Evolutionary conservation across 2,797 vertebrate species (phyloP).

Genomic region (Lepus oiostolus): DNA sequence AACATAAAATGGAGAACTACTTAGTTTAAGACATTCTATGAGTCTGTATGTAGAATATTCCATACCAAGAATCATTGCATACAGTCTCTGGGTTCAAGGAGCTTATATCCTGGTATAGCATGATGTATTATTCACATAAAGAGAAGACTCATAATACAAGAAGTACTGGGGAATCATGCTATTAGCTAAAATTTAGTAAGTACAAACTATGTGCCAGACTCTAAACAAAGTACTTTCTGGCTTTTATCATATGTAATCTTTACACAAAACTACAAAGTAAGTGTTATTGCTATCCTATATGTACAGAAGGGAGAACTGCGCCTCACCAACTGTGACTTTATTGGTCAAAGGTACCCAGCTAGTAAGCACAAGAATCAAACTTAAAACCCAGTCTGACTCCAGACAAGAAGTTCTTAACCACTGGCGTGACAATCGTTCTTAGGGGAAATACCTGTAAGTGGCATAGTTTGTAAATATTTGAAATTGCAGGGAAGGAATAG

Average conservation of each 20-base stretch:
- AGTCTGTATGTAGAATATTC: background rate
- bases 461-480: slow-evolving; percentile 25
- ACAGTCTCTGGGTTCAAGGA: background rate
- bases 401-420: slow-evolving; percentile 21
- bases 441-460: slow-evolving; percentile 50
- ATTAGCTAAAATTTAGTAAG: slow-evolving; percentile 48
- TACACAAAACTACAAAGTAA: background rate
- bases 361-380: slow-evolving; percentile 41
- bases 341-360: background rate
- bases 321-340: background rate
- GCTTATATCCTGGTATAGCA: background rate
- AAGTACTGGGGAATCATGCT: background rate
- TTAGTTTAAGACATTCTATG: slow-evolving; percentile 49
- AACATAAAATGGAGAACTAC: background rate
- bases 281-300: background rate
- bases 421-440: background rate
- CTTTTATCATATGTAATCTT: slow-evolving; percentile 38
- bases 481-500: background rate
- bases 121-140: background rate
- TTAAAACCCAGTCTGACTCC: background rate
- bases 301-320: slow-evolving; percentile 25
- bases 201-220: background rate
- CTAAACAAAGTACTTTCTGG: background rate
- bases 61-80: slow-evolving; percentile 14
- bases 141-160: slow-evolving; percentile 1